Conservation (phyloP, 2,888 invertebrate genomes). For the Cancer borealis region DNA sequence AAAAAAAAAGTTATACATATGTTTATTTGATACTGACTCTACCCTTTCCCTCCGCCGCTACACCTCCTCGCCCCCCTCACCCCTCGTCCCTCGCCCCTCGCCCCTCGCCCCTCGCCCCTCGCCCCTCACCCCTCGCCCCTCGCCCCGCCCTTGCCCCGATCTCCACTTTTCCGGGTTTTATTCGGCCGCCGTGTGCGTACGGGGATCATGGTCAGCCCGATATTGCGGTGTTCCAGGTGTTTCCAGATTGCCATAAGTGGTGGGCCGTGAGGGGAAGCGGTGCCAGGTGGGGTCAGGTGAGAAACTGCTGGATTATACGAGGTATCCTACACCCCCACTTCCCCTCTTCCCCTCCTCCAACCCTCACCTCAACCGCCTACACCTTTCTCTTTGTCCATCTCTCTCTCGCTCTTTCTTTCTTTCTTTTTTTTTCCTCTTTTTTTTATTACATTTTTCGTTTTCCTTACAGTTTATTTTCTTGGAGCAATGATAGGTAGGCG, state of each 20-base stretch:
- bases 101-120: background rate
- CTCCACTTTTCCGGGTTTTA: constrained; percentile 42
- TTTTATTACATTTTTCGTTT: background rate
- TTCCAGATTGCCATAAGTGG: constrained; percentile 64
- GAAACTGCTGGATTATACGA: constrained; percentile 66
- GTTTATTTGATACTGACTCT: constrained; percentile 2
- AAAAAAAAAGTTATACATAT: background rate
- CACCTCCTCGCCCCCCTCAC: background rate
- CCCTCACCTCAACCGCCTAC: background rate
- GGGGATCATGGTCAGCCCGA: constrained; percentile 59
- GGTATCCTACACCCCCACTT: constrained; percentile 28
- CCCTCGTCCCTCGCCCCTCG: background rate
- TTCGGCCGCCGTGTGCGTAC: constrained; percentile 24
- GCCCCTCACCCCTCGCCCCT: constrained; percentile 18
- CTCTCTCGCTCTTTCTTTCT: background rate
- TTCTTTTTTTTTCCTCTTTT: background rate
- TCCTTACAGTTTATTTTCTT: background rate
- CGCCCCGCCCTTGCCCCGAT: background rate
- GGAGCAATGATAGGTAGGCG: constrained; percentile 35
- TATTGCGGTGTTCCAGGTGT: constrained; percentile 63
- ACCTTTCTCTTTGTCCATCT: background rate
- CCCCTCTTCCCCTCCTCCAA: background rate
- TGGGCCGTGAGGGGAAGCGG: constrained; percentile 52
- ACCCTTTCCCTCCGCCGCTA: background rate
- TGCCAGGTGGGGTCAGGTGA: constrained; percentile 65